Conservation (phyloP, 1,140 invertebrate species). For the Sycophila sp. region DNA sequence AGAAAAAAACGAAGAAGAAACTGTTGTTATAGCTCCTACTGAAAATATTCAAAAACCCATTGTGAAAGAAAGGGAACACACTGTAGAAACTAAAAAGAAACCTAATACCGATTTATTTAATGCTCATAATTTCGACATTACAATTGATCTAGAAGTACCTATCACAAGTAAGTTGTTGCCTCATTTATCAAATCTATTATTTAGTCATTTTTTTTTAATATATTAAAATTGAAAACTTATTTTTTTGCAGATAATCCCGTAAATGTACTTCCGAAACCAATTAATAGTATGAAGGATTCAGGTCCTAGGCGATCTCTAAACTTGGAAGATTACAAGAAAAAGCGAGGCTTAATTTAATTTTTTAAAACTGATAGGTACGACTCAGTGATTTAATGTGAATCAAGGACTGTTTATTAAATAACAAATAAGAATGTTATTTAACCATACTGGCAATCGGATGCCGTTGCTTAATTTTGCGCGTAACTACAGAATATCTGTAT, state of each 20-base stretch:
- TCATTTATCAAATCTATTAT: neutral
- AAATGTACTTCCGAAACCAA: conserved; percentile 79
- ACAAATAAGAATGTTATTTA: conserved; percentile 23
- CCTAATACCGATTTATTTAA: conserved; percentile 83
- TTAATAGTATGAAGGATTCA: conserved; percentile 78
- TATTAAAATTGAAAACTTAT: conserved; percentile 38
- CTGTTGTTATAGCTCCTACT: conserved; percentile 32
- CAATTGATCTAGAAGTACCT: conserved; percentile 90
- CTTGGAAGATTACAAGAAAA: conserved; percentile 96
- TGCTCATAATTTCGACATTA: conserved; percentile 96
- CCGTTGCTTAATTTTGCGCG: conserved; percentile 5
- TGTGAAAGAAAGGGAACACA: conserved; percentile 56
- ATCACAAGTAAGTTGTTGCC: conserved; percentile 73
- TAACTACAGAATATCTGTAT: neutral
- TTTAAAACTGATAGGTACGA: conserved; percentile 6
- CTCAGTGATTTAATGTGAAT: conserved; percentile 5
- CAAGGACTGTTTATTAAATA: conserved; percentile 25
- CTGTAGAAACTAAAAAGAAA: conserved; percentile 61
- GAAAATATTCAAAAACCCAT: conserved; percentile 39
- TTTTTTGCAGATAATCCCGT: conserved; percentile 73
- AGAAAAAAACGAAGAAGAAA: conserved; percentile 37
- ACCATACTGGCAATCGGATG: conserved; percentile 12
- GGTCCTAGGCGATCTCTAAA: conserved; percentile 91
- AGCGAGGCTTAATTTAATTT: conserved; percentile 88
- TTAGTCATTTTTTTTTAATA: too few species aligned